Base-by-base conservation (phyloP, 2,888 invertebrate genomes). In the Marronus borbonicus region DNA sequence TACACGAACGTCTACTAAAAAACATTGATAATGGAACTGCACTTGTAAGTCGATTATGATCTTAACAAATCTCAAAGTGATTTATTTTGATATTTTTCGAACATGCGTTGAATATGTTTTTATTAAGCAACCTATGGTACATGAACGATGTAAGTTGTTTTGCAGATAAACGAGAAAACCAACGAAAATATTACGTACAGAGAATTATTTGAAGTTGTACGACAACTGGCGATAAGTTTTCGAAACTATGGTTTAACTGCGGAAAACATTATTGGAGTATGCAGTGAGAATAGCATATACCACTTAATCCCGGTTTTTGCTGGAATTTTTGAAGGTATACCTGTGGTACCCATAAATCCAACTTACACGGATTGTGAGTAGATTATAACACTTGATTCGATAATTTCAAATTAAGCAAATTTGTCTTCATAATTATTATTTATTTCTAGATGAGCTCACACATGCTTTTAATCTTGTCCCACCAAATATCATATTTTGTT, bases 401-500 rank as follows among this genome's bases (percentile, higher is more conserved):
- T 31, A 31, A 31, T 31, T 31, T 36, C 5, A 36, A 36, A 36
- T 36, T 36, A 7, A 36, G 5, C 5, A 36, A 2, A 58, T 17
- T 3, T 12, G 5, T 8, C 10, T 58, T 36, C 31, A 36, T 5
- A 4, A 36, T 36, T 36, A 36, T 20, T 7, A 68, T 49, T 52
- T 60, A n/a, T 28, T 77, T 77, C 20, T 39, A 78, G 77, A 74
- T 52, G 86, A 86, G 78, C 72, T 82, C 7, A 66, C 28, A 14
- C 82, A 84, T 65, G 65, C 82, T 60, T 76, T 86, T 14, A 78
- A 75, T 7, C 83, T 86, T 79, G 92, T 92, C 0, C 80, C 83
- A 49, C 86, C 86, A 7, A 80, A 79, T 68, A 72, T 85, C 2
- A 79, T 86, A 50, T 78, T 78, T 60, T 78, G 78, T 17, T 76